Evolutionary conservation across 2,888 invertebrate genomes (phyloP), one percentile per base, ranked within the genome.

Genomic region (Meiosimyza platycephala): DNA sequence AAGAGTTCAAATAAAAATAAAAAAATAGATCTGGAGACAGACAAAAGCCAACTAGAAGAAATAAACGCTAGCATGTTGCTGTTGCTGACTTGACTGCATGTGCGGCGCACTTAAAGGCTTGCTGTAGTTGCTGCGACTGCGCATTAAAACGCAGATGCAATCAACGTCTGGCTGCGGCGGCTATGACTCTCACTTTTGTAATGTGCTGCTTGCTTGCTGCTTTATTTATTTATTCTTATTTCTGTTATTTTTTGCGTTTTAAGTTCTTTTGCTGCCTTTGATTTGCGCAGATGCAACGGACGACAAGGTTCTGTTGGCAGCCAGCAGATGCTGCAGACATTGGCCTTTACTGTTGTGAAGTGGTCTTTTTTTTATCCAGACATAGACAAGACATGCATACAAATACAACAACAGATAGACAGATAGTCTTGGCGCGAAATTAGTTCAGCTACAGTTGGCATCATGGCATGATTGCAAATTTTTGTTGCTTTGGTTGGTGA

Each of bases 371-470:
- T 40, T 40, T n/a, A n/a, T n/a, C 9, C 9, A 40, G 40, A 40
- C 40, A 40, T 40, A 40, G 40, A 9, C 40, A 40, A 40, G 11
- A 6, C 57, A 13, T 55, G 13, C n/a, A 16, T 13, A 22, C 57
- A 57, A 28, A 22, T 28, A 18, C 22, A 57, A 57, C 57, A 22
- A 57, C 57, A 57, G 57, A 22, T 28, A 57, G 57, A 18, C 57
- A 6, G 16, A 15, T 47, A 9, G 9, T n/a, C 2, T 63, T 63
- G 63, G 48, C 63, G 48, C 16, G 47, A 33, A 63, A 63, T 63
- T 63, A 33, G 63, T 63, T 63, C 63, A 47, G 63, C 63, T 47
- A 63, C 63, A 63, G 63, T 63, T 48, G 63, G 11, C 47, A 13
- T 7, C 63, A 63, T 63, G 63, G 48, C 63, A 63, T 63, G 63